These are phyloP conservation scores for Sipunculus nudus DNA, from an alignment of 2,888 invertebrate genomes.

Conservation along the genomic window DNA sequence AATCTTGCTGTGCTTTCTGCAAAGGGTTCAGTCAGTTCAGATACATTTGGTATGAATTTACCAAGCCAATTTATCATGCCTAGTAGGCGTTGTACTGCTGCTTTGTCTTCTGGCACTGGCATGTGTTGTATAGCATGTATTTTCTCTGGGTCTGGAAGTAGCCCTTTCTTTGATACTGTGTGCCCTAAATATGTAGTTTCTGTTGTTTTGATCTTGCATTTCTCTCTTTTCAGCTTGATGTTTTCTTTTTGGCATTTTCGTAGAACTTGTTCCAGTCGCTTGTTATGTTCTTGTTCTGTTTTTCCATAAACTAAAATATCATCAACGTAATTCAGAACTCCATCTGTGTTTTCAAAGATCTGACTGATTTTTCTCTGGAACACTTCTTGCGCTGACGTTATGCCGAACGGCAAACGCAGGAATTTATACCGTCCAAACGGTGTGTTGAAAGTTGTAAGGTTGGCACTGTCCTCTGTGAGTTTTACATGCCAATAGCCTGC, in stretches of 20 bases:
- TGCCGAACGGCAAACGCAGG: conserved; percentile 10
- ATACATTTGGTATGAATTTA: conserved; percentile 41
- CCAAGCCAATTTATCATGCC: conserved; percentile 39
- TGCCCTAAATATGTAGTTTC: conserved; percentile 8
- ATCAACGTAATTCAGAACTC: not conserved
- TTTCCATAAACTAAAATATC: conserved; percentile 7
- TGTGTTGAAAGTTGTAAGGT: conserved; percentile 30
- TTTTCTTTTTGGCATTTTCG: not conserved
- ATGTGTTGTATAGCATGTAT: conserved; percentile 35
- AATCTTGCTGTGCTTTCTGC: conserved; percentile 33
- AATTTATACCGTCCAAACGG: conserved; percentile 29
- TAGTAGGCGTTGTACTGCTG: conserved; percentile 35
- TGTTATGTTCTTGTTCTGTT: not conserved
- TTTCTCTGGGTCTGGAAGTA: conserved; percentile 35
- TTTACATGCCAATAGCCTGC: conserved; percentile 37
- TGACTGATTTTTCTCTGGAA: not conserved
- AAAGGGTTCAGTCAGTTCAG: conserved; percentile 35
- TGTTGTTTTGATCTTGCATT: conserved; percentile 10
- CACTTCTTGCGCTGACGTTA: conserved; percentile 7
- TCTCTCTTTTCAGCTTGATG: conserved; percentile 2
- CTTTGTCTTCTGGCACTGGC: conserved; percentile 38
- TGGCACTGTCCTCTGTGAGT: conserved; percentile 19
- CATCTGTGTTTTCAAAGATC: conserved; percentile 2
- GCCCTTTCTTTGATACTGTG: not conserved
- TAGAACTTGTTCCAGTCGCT: conserved; percentile 2